Conservation (phyloP, 1,140 invertebrate genomes). For the Notospermus geniculatus region DNA sequence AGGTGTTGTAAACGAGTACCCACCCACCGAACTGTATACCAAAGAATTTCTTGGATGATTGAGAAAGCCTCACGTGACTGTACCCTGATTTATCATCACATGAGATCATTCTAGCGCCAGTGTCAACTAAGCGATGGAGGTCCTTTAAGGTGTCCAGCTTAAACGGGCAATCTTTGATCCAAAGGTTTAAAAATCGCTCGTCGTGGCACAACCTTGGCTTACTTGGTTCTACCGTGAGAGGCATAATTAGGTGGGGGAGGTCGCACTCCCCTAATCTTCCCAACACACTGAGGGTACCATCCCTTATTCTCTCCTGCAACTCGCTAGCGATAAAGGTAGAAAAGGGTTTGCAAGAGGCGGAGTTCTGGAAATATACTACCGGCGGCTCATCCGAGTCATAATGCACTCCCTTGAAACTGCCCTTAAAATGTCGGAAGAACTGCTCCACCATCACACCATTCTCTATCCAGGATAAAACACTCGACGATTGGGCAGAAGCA, state of each 20-base stretch:
- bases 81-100: slow-evolving; percentile 10
- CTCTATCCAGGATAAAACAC: slow-evolving; percentile 12
- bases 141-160: slow-evolving; percentile 14
- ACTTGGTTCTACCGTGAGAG: too few relatives aligned
- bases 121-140: slow-evolving; percentile 10
- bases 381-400: slow-evolving; percentile 15
- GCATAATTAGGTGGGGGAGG: too few relatives aligned
- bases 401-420: slow-evolving; percentile 23
- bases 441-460: slow-evolving; percentile 14
- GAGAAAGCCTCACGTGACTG: not conserved
- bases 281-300: not conserved
- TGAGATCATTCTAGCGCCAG: slow-evolving; percentile 6
- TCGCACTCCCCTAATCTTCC: not conserved
- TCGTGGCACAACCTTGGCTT: not conserved
- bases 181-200: not conserved
- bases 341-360: slow-evolving; percentile 16
- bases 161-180: slow-evolving; percentile 14
- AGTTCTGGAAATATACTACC: slow-evolving; percentile 17
- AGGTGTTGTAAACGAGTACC: not conserved
- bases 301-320: not conserved
- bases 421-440: slow-evolving; percentile 17
- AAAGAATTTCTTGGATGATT: not conserved
- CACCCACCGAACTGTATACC: not conserved
- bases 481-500: not conserved
- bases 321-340: slow-evolving; percentile 14